Conservation (phyloP, 2,797 vertebrate genomes). For the Naso thynnoides region DNA sequence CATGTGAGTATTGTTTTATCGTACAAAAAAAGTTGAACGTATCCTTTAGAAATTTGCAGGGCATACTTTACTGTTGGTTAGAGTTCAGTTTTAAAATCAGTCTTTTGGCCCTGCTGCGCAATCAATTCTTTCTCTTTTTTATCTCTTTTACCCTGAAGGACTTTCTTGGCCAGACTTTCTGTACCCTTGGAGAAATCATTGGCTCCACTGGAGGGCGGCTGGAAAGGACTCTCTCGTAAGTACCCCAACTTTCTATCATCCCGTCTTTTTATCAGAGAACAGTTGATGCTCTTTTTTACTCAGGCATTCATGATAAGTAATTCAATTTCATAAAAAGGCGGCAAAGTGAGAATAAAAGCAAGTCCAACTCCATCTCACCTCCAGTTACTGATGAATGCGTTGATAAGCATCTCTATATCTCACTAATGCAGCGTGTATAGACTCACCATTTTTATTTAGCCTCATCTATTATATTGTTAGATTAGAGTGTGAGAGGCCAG, state of each 20-base stretch:
- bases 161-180: conserved; percentile 95
- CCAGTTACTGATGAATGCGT: conserved; percentile 46
- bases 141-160: conserved; percentile 80
- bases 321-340: conserved; percentile 33
- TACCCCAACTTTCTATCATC: conserved; percentile 47
- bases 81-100: conserved; percentile 5
- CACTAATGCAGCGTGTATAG: conserved; percentile 32
- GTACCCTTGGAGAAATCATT: conserved; percentile 96
- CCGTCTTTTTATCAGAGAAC: neutral
- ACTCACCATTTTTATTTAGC: conserved; percentile 40
- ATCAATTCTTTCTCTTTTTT: conserved; percentile 30
- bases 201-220: conserved; percentile 92
- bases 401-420: conserved; percentile 37
- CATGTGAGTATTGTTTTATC: neutral
- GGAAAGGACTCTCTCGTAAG: conserved; percentile 94
- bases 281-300: conserved; percentile 15
- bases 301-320: conserved; percentile 29
- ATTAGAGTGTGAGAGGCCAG: conserved; percentile 22
- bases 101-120: conserved; percentile 13
- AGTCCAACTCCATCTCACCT: conserved; percentile 25
- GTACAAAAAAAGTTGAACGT: too few relatives aligned
- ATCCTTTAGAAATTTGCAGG: neutral
- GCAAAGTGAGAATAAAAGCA: conserved; percentile 33
- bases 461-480: conserved; percentile 47
- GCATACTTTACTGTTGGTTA: neutral